A percentile compares a stretch with the other conserved stretches of the same genome.
These are phyloP conservation scores for Callyntrura guangdongensis DNA, from an alignment of 2,888 invertebrate genomes.

Conservation along the genomic window DNA sequence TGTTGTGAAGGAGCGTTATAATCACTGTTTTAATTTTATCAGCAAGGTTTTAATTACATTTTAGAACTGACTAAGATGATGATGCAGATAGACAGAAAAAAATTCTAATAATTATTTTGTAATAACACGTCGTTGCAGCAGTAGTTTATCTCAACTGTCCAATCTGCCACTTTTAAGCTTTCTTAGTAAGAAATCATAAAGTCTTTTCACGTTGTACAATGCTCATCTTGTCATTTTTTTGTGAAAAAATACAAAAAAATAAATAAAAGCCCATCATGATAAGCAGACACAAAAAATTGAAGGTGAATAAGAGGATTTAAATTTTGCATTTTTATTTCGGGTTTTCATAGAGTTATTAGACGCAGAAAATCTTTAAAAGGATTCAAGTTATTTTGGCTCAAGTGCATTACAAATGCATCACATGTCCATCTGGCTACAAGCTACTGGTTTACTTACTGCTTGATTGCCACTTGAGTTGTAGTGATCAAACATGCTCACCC, in stretches of 20 bases:
- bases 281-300: not conserved
- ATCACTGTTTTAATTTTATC: conserved; percentile 46
- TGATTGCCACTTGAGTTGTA: not conserved
- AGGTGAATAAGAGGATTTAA: conserved; percentile 5
- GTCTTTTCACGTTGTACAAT: not conserved
- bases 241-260: not conserved
- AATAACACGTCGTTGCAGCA: conserved; percentile 16
- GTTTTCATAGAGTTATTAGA: conserved; percentile 5
- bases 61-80: not conserved
- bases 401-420: conserved; percentile 43
- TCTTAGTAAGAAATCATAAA: not conserved
- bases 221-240: not conserved
- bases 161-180: conserved; percentile 14
- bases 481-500: conserved; percentile 18
- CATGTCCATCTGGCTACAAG: conserved; percentile 24
- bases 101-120: not conserved
- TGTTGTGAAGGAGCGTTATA: conserved; percentile 14
- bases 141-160: not conserved
- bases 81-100: not conserved
- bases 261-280: not conserved
- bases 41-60: conserved; percentile 30
- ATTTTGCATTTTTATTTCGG: conserved; percentile 31
- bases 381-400: conserved; percentile 3
- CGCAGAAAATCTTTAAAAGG: too few relatives aligned
- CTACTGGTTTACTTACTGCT: conserved; percentile 39